Conservation (phyloP, 2,113 vertebrate genomes). For the Pseudonaja textilis region DNA sequence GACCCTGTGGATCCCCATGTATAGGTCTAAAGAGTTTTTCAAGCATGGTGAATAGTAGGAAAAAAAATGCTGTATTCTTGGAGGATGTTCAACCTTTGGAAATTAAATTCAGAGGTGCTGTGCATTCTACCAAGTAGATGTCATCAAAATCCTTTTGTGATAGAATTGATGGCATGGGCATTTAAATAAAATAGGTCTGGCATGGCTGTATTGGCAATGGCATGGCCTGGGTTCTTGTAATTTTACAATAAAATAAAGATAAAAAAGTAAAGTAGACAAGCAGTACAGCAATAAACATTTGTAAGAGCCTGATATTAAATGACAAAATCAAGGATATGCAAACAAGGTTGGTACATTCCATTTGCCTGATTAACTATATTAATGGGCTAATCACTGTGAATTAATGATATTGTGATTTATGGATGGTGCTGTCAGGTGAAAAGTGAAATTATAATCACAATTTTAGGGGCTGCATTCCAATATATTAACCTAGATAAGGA, state of each 20-base stretch:
- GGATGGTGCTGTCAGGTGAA: not conserved
- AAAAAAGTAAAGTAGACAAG: not conserved
- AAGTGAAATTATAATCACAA: not conserved
- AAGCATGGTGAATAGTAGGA: not conserved
- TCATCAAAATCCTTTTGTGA: not conserved
- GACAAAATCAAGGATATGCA: constrained; percentile 4
- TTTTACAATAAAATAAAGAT: not conserved
- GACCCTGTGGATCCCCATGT: not conserved
- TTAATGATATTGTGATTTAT: constrained; percentile 20
- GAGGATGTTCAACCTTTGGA: not conserved
- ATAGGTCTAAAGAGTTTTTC: not conserved
- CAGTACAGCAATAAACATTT: not conserved
- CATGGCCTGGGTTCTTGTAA: not conserved
- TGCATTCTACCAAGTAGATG: not conserved
- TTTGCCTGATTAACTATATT: constrained; percentile 18
- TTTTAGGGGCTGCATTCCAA: not conserved
- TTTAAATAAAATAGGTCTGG: not conserved
- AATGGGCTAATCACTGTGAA: constrained; percentile 26
- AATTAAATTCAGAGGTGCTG: not conserved
- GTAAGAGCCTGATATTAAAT: not conserved
- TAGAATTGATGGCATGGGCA: not conserved
- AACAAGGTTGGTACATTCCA: not conserved
- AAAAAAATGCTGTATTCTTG: not conserved
- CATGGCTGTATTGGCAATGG: not conserved
- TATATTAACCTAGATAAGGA: not conserved